These are phyloP conservation scores for Hafferia zeledoni DNA, from an alignment of 2,797 vertebrate species.

Conservation along the genomic window DNA sequence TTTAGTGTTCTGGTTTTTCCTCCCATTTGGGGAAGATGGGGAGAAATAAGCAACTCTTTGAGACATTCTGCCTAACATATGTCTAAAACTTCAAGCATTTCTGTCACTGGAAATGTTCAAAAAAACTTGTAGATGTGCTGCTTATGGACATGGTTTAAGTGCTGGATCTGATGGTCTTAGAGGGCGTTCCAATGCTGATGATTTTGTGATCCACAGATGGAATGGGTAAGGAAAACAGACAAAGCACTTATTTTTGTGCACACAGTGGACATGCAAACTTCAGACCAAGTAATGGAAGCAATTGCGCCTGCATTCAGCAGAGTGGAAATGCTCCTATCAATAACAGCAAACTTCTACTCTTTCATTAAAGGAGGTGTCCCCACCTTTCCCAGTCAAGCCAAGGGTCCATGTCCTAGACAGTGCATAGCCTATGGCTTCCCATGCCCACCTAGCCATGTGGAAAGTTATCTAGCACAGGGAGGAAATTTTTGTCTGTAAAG, in stretches of 20 bases:
- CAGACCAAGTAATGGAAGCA: background rate
- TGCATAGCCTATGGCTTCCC: background rate
- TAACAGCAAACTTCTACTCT: background rate
- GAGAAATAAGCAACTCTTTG: background rate
- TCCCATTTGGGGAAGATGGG: background rate
- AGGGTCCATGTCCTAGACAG: background rate
- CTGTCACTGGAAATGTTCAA: background rate
- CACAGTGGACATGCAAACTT: background rate
- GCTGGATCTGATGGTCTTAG: background rate
- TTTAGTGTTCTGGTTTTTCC: background rate
- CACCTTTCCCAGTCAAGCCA: background rate
- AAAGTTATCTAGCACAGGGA: background rate
- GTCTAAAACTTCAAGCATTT: background rate
- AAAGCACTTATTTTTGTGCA: background rate
- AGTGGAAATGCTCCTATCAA: background rate
- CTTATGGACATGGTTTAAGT: background rate
- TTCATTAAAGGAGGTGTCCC: background rate
- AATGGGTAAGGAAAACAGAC: background rate
- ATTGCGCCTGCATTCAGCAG: background rate
- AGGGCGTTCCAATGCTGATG: background rate
- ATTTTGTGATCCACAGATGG: background rate
- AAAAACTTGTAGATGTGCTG: background rate
- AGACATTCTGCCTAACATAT: background rate
- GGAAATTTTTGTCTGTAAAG: background rate
- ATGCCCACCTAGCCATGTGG: accelerated